Percentiles rank a stretch among this genome's conserved stretches.
phyloP scores from a whole-genome alignment of 1,140 invertebrate species.

The Eciton burchellii region DNA sequence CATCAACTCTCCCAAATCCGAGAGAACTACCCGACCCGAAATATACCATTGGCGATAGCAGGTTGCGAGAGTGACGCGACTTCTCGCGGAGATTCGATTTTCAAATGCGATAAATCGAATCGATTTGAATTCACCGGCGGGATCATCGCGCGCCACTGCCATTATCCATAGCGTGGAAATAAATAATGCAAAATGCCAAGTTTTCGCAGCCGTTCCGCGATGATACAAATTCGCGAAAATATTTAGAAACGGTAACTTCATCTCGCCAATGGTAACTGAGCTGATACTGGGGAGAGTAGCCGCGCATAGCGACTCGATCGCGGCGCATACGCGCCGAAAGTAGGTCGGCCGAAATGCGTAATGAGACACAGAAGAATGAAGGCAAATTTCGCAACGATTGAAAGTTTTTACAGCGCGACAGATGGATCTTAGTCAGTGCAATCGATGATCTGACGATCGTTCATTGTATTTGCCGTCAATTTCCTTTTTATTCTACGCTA shows the following conservation, averaged over 20 bases:
- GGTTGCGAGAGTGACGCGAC: slow-evolving; percentile 2
- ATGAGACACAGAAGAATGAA: slow-evolving; percentile 37
- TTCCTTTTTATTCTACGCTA: too few relatives aligned
- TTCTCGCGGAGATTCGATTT: slow-evolving; percentile 40
- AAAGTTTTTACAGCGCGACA: slow-evolving; percentile 12
- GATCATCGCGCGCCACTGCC: neutral
- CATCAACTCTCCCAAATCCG: slow-evolving; percentile 44
- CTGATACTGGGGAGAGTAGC: slow-evolving; percentile 17
- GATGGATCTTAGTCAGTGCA: neutral
- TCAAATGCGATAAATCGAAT: slow-evolving; percentile 36
- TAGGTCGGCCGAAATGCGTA: slow-evolving; percentile 42
- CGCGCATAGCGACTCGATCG: slow-evolving; percentile 17
- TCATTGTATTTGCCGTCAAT: slow-evolving; percentile 6
- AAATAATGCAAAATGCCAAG: slow-evolving; percentile 7
- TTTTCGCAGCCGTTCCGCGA: neutral
- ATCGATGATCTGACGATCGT: slow-evolving; percentile 20
- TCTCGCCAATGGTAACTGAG: neutral
- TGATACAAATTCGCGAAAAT: slow-evolving; percentile 13
- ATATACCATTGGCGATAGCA: slow-evolving; percentile 8
- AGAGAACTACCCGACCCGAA: neutral
- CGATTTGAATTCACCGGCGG: slow-evolving; percentile 2
- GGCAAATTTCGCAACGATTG: slow-evolving; percentile 7
- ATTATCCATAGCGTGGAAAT: neutral
- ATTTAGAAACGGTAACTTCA: slow-evolving; percentile 25
- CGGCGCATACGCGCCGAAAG: slow-evolving; percentile 22